Base-by-base conservation (phyloP, 2,888 invertebrate species). In the Exocentrus adspersus region DNA sequence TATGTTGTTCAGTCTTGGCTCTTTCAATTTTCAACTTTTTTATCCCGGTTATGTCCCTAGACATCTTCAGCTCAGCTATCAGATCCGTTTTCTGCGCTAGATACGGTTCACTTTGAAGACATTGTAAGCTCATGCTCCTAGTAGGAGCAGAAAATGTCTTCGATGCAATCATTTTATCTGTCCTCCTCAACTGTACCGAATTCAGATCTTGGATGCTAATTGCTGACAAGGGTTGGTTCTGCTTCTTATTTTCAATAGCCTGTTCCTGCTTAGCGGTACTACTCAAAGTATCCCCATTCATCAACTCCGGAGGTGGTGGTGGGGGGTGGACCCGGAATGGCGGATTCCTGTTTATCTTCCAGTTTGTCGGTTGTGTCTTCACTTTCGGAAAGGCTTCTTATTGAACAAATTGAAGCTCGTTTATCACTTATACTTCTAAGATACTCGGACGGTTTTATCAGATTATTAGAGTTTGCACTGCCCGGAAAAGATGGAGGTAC, bases 391-490 rank as follows among this genome's bases (percentile, higher is more conserved):
- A 74, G 72, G 65, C 75, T 78, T 81, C 84, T 84, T 41, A 62
- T 59, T 21, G 85, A 85, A 59, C 84, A 84, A 63, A 83, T 82
- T 71, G 84, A 83, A 57, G 85, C 84, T 72, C 86, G 80, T 71
- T 86, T 86, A 73, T 86, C 86, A 79, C 88, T 92, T 83, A 95
- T 93, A 80, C 94, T 94, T 80, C 90, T 90, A 75, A 96, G 85
- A 83, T 95, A 96, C 84, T 96, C 95, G 67, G 94, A 95, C 59
- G 95, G 96, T 80, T 95, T 95, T 81, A 96, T 94, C 72, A 96
- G 88, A 65, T 92, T 89, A 83, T 94, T 92, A 64, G 92, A 89
- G 82, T 90, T 88, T 69, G 86, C 85, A 41, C 82, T 82, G 62
- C 85, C 84, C 59, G 92, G 92, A 85, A 96, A 96, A 83, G 93